Conservation (phyloP, 2,113 vertebrate species). For the Microtus montanus region DNA sequence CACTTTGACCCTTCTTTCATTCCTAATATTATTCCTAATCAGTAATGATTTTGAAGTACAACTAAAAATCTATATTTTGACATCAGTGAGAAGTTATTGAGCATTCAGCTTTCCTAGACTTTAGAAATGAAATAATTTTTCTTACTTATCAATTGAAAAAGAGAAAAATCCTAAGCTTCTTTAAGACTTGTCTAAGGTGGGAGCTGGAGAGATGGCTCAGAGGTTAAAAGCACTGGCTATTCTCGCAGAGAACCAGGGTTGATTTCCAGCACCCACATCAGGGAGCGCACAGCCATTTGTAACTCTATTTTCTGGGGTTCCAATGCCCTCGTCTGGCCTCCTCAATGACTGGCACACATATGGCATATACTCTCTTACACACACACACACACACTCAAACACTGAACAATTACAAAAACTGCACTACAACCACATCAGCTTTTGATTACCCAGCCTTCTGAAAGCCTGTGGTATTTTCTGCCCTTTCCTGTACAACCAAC, state of each 20-base stretch:
- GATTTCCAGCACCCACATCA: not conserved
- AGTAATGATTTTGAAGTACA: not conserved
- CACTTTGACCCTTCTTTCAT: not conserved
- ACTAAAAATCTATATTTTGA: not conserved
- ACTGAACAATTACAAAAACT: not conserved
- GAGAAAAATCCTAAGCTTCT: not conserved
- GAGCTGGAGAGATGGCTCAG: not conserved
- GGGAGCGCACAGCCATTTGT: not conserved
- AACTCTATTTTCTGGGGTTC: not conserved
- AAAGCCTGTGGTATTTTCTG: not conserved
- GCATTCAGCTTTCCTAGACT: not conserved
- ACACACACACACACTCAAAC: not conserved
- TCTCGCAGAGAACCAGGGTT: not conserved
- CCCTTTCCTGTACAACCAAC: not conserved
- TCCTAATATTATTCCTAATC: not conserved
- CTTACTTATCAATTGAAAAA: not conserved
- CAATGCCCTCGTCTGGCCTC: not conserved
- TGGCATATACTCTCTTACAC: not conserved
- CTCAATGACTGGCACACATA: not conserved
- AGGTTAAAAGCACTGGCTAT: not conserved
- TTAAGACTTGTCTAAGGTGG: slow-evolving; percentile 7
- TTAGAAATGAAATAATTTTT: not conserved
- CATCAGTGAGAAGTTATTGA: not conserved
- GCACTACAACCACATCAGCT: not conserved
- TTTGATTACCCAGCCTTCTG: not conserved